Conservation (phyloP, 2,113 vertebrate genomes). For the Upupa epops region DNA sequence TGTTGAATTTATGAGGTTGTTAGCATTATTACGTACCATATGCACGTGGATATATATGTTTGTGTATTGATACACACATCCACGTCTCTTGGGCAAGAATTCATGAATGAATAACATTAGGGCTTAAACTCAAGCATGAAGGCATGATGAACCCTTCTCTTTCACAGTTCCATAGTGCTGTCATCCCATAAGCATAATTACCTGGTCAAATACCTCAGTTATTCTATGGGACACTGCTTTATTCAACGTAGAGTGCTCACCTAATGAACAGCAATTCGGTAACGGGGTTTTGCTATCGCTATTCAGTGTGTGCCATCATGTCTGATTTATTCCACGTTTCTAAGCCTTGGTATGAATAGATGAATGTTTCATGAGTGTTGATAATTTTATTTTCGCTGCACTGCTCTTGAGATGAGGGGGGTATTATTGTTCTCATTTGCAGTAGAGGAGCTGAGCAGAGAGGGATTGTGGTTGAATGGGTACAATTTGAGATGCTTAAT, state of each 20-base stretch:
- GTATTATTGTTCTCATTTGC: slow-evolving; percentile 49
- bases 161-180: not conserved
- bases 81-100: not conserved
- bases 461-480: not conserved
- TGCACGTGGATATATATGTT: not conserved
- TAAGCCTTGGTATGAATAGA: slow-evolving; percentile 4
- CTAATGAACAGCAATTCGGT: not conserved
- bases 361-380: slow-evolving; percentile 50
- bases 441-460: not conserved
- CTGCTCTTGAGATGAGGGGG: slow-evolving; percentile 29
- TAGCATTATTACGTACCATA: slow-evolving; percentile 51
- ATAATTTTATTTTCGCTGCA: slow-evolving; percentile 46
- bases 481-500: not conserved
- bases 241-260: not conserved
- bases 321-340: slow-evolving; percentile 40
- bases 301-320: not conserved
- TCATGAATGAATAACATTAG: not conserved
- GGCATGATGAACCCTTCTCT: not conserved
- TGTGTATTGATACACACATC: not conserved
- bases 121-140: not conserved
- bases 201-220: not conserved
- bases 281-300: not conserved
- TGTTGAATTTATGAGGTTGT: slow-evolving; percentile 67
- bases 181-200: not conserved
- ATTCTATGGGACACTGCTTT: not conserved